Evolutionary conservation across 2,113 vertebrate species (phyloP).

Genomic region (Clupea harengus): DNA sequence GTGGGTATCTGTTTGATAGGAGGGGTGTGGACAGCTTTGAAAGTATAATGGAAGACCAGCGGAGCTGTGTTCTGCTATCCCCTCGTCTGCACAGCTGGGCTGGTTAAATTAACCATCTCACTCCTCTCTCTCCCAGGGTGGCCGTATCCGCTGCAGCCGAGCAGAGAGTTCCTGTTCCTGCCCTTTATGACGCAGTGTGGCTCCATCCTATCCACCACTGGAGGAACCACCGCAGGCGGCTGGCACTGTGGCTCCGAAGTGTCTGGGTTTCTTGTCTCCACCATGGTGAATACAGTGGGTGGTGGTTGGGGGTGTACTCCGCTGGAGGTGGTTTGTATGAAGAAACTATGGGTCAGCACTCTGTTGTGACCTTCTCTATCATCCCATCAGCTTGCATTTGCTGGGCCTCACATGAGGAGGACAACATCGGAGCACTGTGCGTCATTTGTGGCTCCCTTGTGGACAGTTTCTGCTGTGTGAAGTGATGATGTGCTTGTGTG

Average conservation of each 20-base stretch:
- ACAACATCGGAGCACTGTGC: conserved; percentile 11
- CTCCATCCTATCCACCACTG: conserved; percentile 29
- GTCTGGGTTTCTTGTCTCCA: neutral
- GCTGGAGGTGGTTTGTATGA: neutral
- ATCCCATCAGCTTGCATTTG: conserved; percentile 49
- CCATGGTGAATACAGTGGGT: neutral
- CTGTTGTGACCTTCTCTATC: conserved; percentile 38
- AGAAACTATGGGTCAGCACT: conserved; percentile 13
- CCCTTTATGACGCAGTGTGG: conserved; percentile 53
- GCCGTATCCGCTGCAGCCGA: conserved; percentile 32
- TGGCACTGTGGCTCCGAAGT: neutral
- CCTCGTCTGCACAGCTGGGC: conserved; percentile 46
- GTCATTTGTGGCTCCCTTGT: conserved; percentile 27
- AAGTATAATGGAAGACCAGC: neutral
- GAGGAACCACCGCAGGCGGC: neutral
- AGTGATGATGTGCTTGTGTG: conserved; percentile 4
- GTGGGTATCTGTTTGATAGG: neutral
- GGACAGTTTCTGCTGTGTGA: conserved; percentile 2
- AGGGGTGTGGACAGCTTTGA: neutral
- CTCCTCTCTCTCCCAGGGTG: conserved; percentile 45
- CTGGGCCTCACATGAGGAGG: neutral
- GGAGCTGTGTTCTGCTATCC: neutral
- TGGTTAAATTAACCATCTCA: conserved; percentile 52
- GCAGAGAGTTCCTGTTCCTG: conserved; percentile 20
- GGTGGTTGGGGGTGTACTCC: neutral